Percentiles rank a stretch among this genome's conserved stretches.
Evolutionary conservation across 2,888 invertebrate genomes (phyloP).

Genomic region (Caenorhabditis angaria): DNA sequence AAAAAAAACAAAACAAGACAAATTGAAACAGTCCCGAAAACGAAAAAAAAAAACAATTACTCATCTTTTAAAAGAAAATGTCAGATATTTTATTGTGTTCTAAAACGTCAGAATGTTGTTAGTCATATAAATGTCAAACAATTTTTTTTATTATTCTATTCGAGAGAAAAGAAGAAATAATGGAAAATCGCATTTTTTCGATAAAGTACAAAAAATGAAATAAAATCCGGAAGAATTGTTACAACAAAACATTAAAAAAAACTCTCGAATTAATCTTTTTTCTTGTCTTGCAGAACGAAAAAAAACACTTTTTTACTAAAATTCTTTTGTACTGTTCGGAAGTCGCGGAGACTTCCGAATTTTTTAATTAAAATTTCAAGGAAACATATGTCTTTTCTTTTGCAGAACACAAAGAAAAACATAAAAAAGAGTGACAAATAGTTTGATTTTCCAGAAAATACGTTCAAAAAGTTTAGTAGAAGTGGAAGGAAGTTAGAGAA

Average conservation of each 20-base stretch:
- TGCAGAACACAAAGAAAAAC: not conserved
- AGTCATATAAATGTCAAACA: not conserved
- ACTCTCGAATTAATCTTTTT: no score
- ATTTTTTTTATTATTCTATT: not conserved
- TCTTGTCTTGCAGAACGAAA: no score
- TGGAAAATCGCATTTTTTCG: no score
- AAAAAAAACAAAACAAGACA: slow-evolving; percentile 1
- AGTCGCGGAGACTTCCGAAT: no score
- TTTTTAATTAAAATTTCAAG: no score
- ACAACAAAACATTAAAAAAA: no score
- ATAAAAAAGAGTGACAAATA: slow-evolving; percentile 1
- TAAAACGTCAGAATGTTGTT: not conserved
- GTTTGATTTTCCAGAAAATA: not conserved
- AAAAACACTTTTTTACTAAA: no score
- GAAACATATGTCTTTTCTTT: not conserved
- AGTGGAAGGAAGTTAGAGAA: not conserved
- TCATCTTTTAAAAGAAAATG: not conserved
- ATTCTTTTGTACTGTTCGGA: no score
- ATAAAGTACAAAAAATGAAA: no score
- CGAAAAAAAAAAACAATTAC: slow-evolving; percentile 5
- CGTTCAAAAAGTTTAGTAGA: not conserved
- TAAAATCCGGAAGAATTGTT: no score
- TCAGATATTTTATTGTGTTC: slow-evolving; percentile 12
- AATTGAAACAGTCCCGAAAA: not conserved
- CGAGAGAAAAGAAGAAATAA: not conserved